Evolutionary conservation across 2,888 invertebrate species (phyloP).

Genomic region (Quadriops clusia): DNA sequence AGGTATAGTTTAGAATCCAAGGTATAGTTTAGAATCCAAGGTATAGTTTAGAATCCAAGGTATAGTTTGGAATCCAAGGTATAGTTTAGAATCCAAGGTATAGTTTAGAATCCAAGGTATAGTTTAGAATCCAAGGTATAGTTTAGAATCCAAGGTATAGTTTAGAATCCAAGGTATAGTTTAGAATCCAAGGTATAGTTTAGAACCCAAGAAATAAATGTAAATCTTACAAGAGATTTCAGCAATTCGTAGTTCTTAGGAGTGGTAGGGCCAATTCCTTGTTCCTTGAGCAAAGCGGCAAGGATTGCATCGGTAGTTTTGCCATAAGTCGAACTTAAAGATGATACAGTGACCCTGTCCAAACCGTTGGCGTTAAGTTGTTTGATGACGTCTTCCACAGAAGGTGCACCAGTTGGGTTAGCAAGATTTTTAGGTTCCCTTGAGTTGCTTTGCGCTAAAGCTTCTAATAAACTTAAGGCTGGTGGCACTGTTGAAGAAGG

Average conservation of each 20-base stretch:
- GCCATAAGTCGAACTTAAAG: constrained; percentile 36
- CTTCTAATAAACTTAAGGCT: constrained; percentile 13
- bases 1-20: background rate
- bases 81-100: no score
- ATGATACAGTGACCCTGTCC: constrained; percentile 21
- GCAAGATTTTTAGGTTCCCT: constrained; percentile 20
- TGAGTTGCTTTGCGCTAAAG: constrained; percentile 11
- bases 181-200: no score
- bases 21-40: no score
- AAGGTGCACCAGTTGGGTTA: constrained; percentile 16
- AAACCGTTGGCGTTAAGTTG: constrained; percentile 26
- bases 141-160: no score
- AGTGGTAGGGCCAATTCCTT: constrained; percentile 61
- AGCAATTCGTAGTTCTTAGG: constrained; percentile 35
- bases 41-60: no score
- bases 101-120: no score
- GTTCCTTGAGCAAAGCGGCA: constrained; percentile 56
- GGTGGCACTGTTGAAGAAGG: constrained; percentile 14
- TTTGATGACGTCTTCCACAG: constrained; percentile 29
- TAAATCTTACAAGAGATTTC: constrained; percentile 6
- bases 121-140: no score
- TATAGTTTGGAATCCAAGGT: no score
- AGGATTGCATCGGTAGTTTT: constrained; percentile 57
- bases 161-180: no score
- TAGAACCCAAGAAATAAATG: no score